Conservation (phyloP, 2,888 invertebrate genomes). For the Strigamia maritima region DNA sequence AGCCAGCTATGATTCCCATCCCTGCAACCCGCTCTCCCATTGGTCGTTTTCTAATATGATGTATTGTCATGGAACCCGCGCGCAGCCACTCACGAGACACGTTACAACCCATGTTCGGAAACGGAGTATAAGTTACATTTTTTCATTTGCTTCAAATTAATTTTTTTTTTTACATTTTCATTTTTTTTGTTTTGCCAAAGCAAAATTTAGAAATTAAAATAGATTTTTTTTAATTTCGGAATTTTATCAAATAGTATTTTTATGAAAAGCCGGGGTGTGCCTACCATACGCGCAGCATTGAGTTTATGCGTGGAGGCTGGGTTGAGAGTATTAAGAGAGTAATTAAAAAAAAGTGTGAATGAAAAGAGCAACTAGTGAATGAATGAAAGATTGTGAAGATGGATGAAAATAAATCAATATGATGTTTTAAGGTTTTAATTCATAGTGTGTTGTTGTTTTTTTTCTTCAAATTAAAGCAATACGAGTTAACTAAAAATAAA, state of each 20-base stretch:
- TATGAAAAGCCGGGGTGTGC: not conserved
- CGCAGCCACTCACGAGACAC: not conserved
- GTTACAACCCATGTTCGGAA: not conserved
- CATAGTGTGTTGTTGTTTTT: not conserved
- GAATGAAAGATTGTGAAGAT: not conserved
- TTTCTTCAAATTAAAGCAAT: not conserved
- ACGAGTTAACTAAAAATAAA: not conserved
- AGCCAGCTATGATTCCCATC: slow-evolving; percentile 16
- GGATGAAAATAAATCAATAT: not conserved
- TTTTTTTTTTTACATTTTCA: not conserved
- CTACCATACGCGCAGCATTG: not conserved
- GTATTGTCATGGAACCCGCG: not conserved
- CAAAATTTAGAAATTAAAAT: no score
- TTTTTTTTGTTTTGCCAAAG: not conserved
- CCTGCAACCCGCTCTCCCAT: not conserved
- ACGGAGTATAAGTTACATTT: not conserved
- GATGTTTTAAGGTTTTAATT: not conserved
- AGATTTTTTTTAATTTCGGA: no score
- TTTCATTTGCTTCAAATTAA: not conserved
- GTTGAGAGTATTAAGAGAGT: slow-evolving; percentile 10
- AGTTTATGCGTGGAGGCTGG: not conserved
- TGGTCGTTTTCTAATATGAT: slow-evolving; percentile 1
- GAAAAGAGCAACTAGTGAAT: slow-evolving; percentile 25
- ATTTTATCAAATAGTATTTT: not conserved
- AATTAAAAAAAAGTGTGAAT: slow-evolving; percentile 27